Evolutionary conservation across 2,113 vertebrate genomes (phyloP).

Genomic region (Nansenia antarctica): DNA sequence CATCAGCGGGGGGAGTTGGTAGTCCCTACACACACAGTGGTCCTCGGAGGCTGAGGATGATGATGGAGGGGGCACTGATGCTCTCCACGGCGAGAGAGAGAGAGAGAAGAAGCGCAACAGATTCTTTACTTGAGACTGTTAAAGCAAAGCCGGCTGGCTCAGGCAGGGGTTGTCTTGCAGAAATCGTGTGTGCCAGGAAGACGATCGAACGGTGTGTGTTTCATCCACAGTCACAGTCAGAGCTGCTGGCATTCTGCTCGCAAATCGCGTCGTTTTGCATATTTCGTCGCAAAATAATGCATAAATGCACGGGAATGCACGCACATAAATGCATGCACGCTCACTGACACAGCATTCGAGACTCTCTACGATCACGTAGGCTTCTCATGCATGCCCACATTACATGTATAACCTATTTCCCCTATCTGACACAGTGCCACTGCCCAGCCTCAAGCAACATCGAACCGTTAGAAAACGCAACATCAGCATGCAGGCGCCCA

Average conservation of each 20-base stretch:
- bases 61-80: constrained; percentile 28
- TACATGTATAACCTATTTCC: not conserved
- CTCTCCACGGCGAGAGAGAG: constrained; percentile 46
- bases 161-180: constrained; percentile 41
- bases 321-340: constrained; percentile 10
- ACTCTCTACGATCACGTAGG: not conserved
- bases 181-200: not conserved
- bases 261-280: constrained; percentile 50
- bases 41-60: constrained; percentile 27
- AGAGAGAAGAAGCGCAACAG: constrained; percentile 41
- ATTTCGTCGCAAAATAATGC: constrained; percentile 25
- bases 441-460: constrained; percentile 53
- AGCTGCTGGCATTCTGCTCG: constrained; percentile 55
- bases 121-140: constrained; percentile 37
- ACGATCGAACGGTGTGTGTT: not conserved
- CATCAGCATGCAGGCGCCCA: constrained; percentile 27
- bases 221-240: constrained; percentile 14
- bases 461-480: constrained; percentile 33
- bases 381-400: not conserved
- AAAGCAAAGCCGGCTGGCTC: constrained; percentile 1
- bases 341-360: not conserved
- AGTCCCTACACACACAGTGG: constrained; percentile 45
- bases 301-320: constrained; percentile 5
- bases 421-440: constrained; percentile 47
- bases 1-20: constrained; percentile 45